phyloP scores from a whole-genome alignment of 2,888 invertebrate species.

The Drosophila rubida region DNA sequence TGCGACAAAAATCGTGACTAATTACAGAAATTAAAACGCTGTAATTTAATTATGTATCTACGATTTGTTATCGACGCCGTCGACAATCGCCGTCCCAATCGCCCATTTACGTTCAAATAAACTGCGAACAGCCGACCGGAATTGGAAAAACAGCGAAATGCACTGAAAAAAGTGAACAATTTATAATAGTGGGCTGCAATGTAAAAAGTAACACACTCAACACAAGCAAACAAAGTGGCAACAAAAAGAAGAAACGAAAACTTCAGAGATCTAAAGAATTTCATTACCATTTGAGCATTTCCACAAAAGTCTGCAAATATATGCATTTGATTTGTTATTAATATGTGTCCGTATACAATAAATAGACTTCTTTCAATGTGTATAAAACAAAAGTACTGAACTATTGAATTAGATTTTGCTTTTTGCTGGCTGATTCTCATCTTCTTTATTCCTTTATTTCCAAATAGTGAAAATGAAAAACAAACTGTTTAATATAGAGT shows the following conservation, averaged over 20 bases:
- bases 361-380: no score
- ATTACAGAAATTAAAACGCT: constrained; percentile 85
- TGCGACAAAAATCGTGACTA: constrained; percentile 84
- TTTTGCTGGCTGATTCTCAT: no score
- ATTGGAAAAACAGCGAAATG: constrained; percentile 26
- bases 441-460: no score
- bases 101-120: constrained; percentile 40
- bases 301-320: no score
- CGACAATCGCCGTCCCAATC: constrained; percentile 55
- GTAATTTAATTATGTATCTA: constrained; percentile 85
- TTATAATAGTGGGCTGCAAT: constrained; percentile 50
- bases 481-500: no score
- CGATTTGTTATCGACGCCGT: constrained; percentile 82
- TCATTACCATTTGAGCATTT: no score
- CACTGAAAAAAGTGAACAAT: constrained; percentile 40
- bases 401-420: no score
- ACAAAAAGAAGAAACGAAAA: background rate
- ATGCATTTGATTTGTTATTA: no score
- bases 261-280: no score
- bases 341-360: no score
- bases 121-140: constrained; percentile 25
- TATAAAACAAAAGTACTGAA: no score
- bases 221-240: background rate
- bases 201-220: constrained; percentile 34
- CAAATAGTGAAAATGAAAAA: no score